Base-by-base conservation (phyloP, 1,140 invertebrate species). In the Pogonomyrmex barbatus region DNA sequence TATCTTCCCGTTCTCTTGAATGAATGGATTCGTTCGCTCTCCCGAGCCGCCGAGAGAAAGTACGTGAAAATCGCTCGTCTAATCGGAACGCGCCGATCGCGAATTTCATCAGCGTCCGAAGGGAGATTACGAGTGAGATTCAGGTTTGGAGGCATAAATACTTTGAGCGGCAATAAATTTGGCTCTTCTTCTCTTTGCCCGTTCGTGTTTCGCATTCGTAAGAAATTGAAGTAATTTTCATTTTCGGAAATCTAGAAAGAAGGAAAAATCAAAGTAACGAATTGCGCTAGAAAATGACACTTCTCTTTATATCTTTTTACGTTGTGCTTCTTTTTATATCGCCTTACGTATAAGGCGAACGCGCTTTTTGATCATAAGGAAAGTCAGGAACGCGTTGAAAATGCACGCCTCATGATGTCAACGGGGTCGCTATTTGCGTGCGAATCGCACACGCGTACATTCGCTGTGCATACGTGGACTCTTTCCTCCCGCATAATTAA, bases 371-470 rank as follows among this genome's bases (percentile, higher is more conserved):
- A 75, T 39, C 68, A 42, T 33, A n/a, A 83, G 30, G 45, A 83
- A 83, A 83, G 68, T 50, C 54, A 47, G 33, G 39, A 50, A 42
- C 58, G 60, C 71, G 52, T 39, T 33, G 24, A 62, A 75, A 75
- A 83, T 39, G 56, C 17, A 82, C 52, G 39, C 10, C 79, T 47
- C 79, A 47, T 83, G 79, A 83, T 82, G 79, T 83, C 79, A 83
- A 83, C 54, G 54, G 79, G 79, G 79, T 83, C 79, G 54, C 42
- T 33, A 83, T 83, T 83, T 83, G 68, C 79, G 56, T 83, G 79
- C 79, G 45, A 83, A 75, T 75, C 68, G 54, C 42, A 75, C 30
- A 33, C 50, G 6, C 30, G 14, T 71, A 52, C 54, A 30, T 71
- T 47, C 68, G 33, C 62, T 83, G 68, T 56, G 39, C 67, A 47